Evolutionary conservation across 2,797 vertebrate genomes (phyloP), one percentile per base, ranked within the genome.

Genomic region (Melanotaenia maccullochi): DNA sequence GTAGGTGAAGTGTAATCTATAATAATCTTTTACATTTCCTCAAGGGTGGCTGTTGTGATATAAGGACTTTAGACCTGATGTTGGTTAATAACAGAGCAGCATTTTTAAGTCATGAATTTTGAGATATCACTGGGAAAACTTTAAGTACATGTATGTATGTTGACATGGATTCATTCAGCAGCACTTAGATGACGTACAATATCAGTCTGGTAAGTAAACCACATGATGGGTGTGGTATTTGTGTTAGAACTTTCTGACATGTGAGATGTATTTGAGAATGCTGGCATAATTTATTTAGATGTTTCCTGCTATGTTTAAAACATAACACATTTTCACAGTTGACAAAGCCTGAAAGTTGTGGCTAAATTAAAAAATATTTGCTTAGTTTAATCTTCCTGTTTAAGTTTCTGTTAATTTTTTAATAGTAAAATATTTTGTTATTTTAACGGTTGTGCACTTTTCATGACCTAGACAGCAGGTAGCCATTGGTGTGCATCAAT

Each of bases 141-240:
- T 35, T 40, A 40, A 18, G 40, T 18, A 5, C 4, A 18, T 18
- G 40, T 44, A 18, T 44, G 40, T 44, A 44, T 44, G 40, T 18
- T 44, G 4, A 44, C 40, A 18, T 44, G 16, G 1, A 18, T 44
- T 44, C 18, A 35, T 9, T 35, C 33, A 35, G 9, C 9, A 44
- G 16, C 40, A 44, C 12, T 18, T 44, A 3, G 16, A 18, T 44
- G 3, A 44, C 18, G 3, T 14, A 5, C 38, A 1, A 40, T 13
- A 16, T 13, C 3, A 44, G 14, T n/a, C 40, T 20, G 35, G 36
- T 38, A 62, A 40, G 24, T 52, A 40, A 65, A 71, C 57, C 20
- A 36, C 32, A 59, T 33, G 49, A 49, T 66, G 72, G 75, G 18
- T 63, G 58, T 49, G 49, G 60, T 71, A 28, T 56, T 44, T 52